Percentiles rank a stretch among this genome's conserved stretches.
Conservation (phyloP, 2,888 invertebrate genomes). For the Caenorhabditis sinica region DNA sequence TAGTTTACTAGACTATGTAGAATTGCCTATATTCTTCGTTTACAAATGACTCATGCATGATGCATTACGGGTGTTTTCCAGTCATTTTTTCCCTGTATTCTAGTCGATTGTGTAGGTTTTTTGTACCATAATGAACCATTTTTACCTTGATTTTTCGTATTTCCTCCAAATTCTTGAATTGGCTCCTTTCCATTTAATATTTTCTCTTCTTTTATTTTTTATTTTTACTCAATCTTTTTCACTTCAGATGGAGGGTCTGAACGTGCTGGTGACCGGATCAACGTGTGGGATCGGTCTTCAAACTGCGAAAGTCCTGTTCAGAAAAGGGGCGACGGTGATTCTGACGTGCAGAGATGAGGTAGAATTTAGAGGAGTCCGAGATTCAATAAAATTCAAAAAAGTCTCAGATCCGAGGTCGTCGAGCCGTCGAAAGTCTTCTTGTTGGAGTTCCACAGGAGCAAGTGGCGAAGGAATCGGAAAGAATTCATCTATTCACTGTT, state of each 20-base stretch:
- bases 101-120: conserved; percentile 10
- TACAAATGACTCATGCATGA: conserved; percentile 8
- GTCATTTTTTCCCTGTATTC: background rate
- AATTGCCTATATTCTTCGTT: no score
- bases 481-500: conserved; percentile 65
- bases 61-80: conserved; percentile 31
- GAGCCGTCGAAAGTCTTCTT: conserved; percentile 58
- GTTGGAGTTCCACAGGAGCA: conserved; percentile 17
- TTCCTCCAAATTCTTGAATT: conserved; percentile 2
- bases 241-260: conserved; percentile 61
- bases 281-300: conserved; percentile 76
- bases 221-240: background rate
- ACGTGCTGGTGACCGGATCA: conserved; percentile 74
- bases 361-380: background rate
- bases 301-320: conserved; percentile 72
- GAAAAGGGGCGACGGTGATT: conserved; percentile 72
- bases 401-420: conserved; percentile 61
- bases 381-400: background rate
- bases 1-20: conserved; percentile 9
- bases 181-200: background rate
- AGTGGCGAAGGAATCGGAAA: conserved; percentile 35
- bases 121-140: conserved; percentile 12
- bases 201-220: background rate
- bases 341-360: conserved; percentile 74
- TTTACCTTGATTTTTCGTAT: background rate